These are phyloP conservation scores for Netta rufina DNA, from an alignment of 2,797 vertebrate genomes.

Conservation along the genomic window DNA sequence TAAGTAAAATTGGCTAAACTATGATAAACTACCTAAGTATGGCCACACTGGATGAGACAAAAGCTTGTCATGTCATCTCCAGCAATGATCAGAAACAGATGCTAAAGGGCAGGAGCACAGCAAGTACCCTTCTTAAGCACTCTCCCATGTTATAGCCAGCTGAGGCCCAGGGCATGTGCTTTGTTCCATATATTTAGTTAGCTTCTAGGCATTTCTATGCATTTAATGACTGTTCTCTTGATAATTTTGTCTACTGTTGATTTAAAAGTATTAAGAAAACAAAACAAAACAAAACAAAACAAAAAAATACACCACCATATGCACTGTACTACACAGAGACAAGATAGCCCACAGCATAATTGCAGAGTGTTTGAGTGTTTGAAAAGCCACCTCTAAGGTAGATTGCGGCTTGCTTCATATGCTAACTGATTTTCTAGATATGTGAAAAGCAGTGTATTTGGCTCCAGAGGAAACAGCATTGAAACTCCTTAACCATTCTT, in stretches of 20 bases:
- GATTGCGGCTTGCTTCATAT: background rate
- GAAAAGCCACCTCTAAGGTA: background rate
- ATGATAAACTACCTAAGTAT: background rate
- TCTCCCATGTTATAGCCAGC: background rate
- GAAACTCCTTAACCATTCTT: background rate
- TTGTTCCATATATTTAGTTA: background rate
- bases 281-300: background rate
- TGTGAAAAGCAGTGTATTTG: background rate
- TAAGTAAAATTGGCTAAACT: background rate
- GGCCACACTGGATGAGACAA: background rate
- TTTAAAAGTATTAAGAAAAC: background rate
- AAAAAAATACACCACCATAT: background rate
- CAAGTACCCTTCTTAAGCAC: background rate
- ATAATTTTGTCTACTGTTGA: background rate
- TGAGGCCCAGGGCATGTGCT: background rate
- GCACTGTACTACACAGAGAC: too few species aligned
- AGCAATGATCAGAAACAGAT: background rate
- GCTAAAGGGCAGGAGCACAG: background rate
- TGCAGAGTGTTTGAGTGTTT: rapidly evolving
- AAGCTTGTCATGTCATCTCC: background rate
- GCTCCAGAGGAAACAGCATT: background rate
- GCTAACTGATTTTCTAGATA: background rate
- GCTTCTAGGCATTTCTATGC: background rate
- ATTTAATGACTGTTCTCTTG: background rate
- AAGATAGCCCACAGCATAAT: background rate